Evolutionary conservation across 2,113 vertebrate species (phyloP).

Genomic region (Zeus faber): DNA sequence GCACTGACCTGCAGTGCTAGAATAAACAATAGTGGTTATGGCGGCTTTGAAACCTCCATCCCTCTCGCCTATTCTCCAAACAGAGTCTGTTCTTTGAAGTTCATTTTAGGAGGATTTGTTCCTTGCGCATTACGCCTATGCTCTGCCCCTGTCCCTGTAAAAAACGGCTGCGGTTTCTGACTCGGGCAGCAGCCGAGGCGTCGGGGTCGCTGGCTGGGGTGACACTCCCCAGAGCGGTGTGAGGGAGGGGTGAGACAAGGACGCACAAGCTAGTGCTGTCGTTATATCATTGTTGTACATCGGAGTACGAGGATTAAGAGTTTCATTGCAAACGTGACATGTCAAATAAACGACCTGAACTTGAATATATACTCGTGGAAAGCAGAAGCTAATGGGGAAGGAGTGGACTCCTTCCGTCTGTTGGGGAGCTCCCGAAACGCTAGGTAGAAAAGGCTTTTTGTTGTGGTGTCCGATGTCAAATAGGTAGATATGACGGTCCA

Average conservation of each 20-base stretch:
- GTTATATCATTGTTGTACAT: too few species aligned
- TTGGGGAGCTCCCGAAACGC: constrained; percentile 54
- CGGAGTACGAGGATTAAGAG: too few species aligned
- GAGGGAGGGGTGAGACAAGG: constrained; percentile 12
- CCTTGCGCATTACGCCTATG: constrained; percentile 26
- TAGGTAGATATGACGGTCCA: constrained; percentile 40
- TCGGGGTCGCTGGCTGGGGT: constrained; percentile 46
- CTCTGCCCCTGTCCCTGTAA: constrained; percentile 57
- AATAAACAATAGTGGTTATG: constrained; percentile 58
- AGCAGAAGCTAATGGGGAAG: too few species aligned
- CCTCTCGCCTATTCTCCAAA: constrained; percentile 50
- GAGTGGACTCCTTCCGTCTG: too few species aligned
- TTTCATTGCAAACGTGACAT: too few species aligned
- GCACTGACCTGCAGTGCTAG: constrained; percentile 63
- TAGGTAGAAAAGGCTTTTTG: constrained; percentile 61
- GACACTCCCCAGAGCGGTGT: constrained; percentile 61
- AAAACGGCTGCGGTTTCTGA: constrained; percentile 56
- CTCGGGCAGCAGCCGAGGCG: constrained; percentile 46
- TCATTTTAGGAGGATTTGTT: constrained; percentile 57
- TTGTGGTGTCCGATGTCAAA: constrained; percentile 54
- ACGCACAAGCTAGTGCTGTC: too few species aligned
- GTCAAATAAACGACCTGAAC: too few species aligned
- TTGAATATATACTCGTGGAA: too few species aligned
- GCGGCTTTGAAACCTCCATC: constrained; percentile 53
- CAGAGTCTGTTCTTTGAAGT: constrained; percentile 63